phyloP scores from a whole-genome alignment of 2,797 vertebrate genomes.

The Leontopithecus rosalia region DNA sequence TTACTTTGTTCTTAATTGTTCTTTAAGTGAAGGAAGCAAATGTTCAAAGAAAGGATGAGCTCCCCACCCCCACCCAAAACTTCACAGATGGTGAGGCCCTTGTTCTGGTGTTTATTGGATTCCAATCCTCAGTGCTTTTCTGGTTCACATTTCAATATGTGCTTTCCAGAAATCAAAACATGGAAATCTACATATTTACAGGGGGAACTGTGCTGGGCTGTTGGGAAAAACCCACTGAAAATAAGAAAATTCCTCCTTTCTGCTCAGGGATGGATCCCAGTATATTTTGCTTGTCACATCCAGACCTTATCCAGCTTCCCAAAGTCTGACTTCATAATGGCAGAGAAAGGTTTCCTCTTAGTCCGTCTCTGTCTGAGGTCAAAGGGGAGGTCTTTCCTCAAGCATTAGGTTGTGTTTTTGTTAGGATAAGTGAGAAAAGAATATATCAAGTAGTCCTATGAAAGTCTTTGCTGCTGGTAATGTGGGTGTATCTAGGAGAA shows the following conservation, averaged over 20 bases:
- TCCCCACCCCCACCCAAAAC: background rate
- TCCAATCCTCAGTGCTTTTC: background rate
- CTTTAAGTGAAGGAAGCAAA: slow-evolving; percentile 15
- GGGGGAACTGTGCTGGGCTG: background rate
- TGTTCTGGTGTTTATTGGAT: slow-evolving; percentile 53
- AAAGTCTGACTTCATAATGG: background rate
- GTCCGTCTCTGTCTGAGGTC: slow-evolving; percentile 32
- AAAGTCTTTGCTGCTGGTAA: background rate
- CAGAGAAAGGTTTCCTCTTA: slow-evolving; percentile 17
- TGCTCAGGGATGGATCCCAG: background rate
- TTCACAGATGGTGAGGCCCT: slow-evolving; percentile 29
- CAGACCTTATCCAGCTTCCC: slow-evolving; percentile 46
- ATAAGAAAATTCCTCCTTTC: slow-evolving; percentile 64
- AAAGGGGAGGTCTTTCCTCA: slow-evolving; percentile 63
- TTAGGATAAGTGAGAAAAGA: slow-evolving; percentile 31
- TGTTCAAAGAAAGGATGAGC: slow-evolving; percentile 33
- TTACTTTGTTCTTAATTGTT: slow-evolving; percentile 14
- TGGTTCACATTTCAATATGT: slow-evolving; percentile 56
- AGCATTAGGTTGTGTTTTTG: slow-evolving; percentile 22
- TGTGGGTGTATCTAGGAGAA: background rate
- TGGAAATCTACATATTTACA: slow-evolving; percentile 43
- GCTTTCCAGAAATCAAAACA: slow-evolving; percentile 65
- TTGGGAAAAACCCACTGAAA: slow-evolving; percentile 58
- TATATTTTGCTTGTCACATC: slow-evolving; percentile 13
- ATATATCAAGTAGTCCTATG: background rate